Percentiles rank a stretch among this genome's conserved stretches.
Evolutionary conservation across 37 sponge, comb jelly and placozoan genomes (phyloP).

Genomic region (Eunapius fragilis): DNA sequence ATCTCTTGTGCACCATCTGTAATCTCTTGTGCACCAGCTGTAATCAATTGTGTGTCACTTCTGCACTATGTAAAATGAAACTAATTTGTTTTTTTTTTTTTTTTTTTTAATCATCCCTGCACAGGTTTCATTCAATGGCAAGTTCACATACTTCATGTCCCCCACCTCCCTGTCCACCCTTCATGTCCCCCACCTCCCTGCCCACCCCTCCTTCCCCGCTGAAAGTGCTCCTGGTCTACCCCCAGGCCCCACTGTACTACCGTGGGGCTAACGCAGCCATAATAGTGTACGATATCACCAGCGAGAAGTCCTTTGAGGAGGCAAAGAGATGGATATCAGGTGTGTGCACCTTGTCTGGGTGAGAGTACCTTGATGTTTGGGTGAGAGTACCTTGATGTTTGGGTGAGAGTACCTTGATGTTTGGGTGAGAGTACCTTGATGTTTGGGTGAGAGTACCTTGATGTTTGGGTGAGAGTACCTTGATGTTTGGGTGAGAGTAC

Average conservation of each 20-base stretch:
- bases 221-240: no score
- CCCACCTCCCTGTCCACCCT: not conserved
- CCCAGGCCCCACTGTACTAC: slow-evolving; percentile 90
- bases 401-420: no score
- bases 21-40: not conserved
- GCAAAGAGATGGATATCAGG: slow-evolving; percentile 81
- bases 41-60: not conserved
- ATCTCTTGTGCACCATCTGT: not conserved
- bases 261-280: slow-evolving; percentile 87
- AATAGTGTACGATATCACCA: slow-evolving; percentile 88
- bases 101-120: not conserved
- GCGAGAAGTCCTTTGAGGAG: slow-evolving; percentile 68
- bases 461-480: no score
- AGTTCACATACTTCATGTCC: slow-evolving; percentile 15
- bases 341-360: slow-evolving; percentile 12
- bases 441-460: no score
- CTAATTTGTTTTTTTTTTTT: no score
- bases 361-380: no score
- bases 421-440: no score
- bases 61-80: no score
- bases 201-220: no score
- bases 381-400: no score
- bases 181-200: no score
- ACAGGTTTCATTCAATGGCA: slow-evolving; percentile 80
- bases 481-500: no score